Evolutionary conservation across 2,113 vertebrate genomes (phyloP).

Genomic region (Spea multiplicata): DNA sequence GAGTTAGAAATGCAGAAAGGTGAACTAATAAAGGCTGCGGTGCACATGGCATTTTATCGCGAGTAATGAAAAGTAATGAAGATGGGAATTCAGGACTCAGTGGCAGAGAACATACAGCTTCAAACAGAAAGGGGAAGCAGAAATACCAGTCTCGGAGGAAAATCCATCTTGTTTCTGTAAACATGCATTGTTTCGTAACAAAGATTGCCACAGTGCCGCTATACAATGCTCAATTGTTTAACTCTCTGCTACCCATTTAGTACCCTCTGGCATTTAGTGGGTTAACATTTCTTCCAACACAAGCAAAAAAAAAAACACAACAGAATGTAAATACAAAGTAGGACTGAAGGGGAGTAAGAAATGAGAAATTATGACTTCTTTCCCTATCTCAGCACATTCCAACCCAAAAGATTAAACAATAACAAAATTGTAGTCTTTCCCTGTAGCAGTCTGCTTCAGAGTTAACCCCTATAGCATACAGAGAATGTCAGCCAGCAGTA

Average conservation of each 20-base stretch:
- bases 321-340: constrained; percentile 41
- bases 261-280: neutral
- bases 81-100: constrained; percentile 39
- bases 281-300: constrained; percentile 1
- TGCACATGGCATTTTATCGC: constrained; percentile 41
- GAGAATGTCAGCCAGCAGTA: too few species aligned
- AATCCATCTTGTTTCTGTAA: constrained; percentile 4
- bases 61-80: constrained; percentile 48
- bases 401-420: constrained; percentile 23
- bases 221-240: neutral
- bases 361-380: constrained; percentile 1
- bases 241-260: neutral
- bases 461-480: constrained; percentile 11
- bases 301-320: constrained; percentile 5
- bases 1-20: constrained; percentile 21
- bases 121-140: constrained; percentile 18
- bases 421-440: neutral
- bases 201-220: neutral
- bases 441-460: neutral
- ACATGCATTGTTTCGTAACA: neutral
- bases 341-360: constrained; percentile 13
- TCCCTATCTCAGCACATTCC: constrained; percentile 58
- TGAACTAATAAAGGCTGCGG: constrained; percentile 32
- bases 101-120: constrained; percentile 21
- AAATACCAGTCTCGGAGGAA: constrained; percentile 25